These are phyloP conservation scores for Byasa hedistus DNA, from an alignment of 2,888 invertebrate genomes.

Conservation along the genomic window DNA sequence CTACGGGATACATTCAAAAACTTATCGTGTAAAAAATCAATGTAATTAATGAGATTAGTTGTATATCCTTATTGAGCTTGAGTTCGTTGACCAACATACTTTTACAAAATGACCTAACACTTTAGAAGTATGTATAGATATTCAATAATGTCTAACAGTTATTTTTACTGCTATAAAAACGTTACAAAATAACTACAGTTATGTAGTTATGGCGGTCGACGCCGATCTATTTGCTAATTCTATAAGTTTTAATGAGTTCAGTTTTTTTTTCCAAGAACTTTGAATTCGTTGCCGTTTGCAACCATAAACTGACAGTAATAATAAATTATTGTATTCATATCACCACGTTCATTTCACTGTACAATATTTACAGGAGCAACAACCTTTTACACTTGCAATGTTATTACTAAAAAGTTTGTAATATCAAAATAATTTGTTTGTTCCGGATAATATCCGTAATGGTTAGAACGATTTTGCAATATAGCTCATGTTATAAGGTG, in stretches of 20 bases:
- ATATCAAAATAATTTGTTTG: too few species aligned
- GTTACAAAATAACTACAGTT: constrained; percentile 21
- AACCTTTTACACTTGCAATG: not conserved
- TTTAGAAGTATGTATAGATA: constrained; percentile 6
- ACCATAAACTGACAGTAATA: not conserved
- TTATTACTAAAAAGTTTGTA: not conserved
- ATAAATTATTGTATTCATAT: not conserved
- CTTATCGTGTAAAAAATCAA: not conserved
- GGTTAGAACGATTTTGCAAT: too few species aligned
- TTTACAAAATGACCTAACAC: constrained; percentile 1
- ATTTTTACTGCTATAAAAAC: constrained; percentile 1
- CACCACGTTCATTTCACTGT: not conserved
- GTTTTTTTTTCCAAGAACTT: not conserved
- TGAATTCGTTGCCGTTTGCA: not conserved
- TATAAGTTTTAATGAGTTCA: not conserved
- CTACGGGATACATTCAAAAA: too few species aligned
- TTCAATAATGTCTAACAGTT: constrained; percentile 17
- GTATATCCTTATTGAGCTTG: constrained; percentile 1
- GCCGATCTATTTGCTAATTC: not conserved
- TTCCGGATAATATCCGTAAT: too few species aligned
- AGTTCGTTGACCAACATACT: constrained; percentile 4
- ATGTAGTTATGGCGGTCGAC: constrained; percentile 3
- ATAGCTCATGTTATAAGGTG: too few species aligned
- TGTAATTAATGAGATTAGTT: not conserved
- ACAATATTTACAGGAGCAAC: not conserved